These are phyloP conservation scores for Heliothis peltigera DNA, from an alignment of 2,888 invertebrate genomes.

Conservation along the genomic window DNA sequence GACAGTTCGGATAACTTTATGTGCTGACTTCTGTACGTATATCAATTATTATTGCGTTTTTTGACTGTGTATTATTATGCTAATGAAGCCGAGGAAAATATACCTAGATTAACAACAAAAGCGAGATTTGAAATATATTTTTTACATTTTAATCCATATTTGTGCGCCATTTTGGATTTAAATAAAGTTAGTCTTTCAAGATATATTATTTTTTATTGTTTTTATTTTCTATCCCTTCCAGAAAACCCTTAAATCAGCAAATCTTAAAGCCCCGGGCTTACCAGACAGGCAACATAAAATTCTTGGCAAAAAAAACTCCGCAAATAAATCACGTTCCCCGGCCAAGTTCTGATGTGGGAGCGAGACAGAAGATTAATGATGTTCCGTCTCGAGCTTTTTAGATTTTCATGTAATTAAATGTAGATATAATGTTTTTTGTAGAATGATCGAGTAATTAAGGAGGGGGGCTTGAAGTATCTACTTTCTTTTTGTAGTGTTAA, in stretches of 20 bases:
- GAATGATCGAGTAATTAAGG: conserved; percentile 20
- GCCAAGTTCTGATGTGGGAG: conserved; percentile 62
- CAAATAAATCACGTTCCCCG: conserved; percentile 66
- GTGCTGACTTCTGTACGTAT: too few species aligned
- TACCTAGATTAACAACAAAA: too few species aligned
- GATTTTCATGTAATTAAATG: conserved; percentile 53
- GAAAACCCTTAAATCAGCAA: conserved; percentile 26
- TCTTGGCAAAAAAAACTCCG: conserved; percentile 61
- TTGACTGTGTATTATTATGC: too few species aligned
- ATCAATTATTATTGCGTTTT: too few species aligned
- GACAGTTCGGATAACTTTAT: too few species aligned
- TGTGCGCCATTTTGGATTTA: too few species aligned
- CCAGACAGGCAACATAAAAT: conserved; percentile 60
- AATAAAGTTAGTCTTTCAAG: background rate
- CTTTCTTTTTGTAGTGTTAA: too few species aligned
- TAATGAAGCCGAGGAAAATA: too few species aligned
- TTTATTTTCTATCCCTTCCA: conserved; percentile 24
- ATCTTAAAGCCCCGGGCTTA: conserved; percentile 48
- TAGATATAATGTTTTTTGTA: conserved; percentile 32
- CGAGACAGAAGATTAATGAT: conserved; percentile 67
- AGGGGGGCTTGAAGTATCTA: background rate
- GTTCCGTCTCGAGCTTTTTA: conserved; percentile 53
- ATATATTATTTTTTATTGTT: background rate
- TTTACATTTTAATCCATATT: too few species aligned
- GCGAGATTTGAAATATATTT: too few species aligned